A percentile compares a stretch with the other conserved stretches of the same genome.
phyloP scores from a whole-genome alignment of 2,113 vertebrate species.

The Procapra przewalskii region DNA sequence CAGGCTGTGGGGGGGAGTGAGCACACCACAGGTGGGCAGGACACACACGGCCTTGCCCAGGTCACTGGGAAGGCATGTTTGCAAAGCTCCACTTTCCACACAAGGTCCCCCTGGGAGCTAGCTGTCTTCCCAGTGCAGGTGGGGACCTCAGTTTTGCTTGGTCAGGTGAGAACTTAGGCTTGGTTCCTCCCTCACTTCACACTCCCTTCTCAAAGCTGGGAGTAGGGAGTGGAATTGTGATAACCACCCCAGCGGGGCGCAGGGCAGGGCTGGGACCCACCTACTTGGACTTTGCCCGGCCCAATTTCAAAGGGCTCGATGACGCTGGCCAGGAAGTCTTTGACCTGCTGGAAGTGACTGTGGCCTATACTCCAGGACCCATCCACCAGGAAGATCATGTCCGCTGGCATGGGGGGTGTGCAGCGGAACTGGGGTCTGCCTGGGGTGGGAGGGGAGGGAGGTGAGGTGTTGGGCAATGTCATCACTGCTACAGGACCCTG shows the following conservation, averaged over 20 bases:
- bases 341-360: slow-evolving; percentile 90
- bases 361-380: slow-evolving; percentile 96
- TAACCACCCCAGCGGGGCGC: accelerated
- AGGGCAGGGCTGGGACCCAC: slow-evolving; percentile 76
- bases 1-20: neutral
- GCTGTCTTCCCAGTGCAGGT: neutral
- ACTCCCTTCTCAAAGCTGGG: neutral
- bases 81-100: neutral
- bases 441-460: neutral
- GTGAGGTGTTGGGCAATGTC: neutral
- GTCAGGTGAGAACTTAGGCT: neutral
- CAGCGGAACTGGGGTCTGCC: slow-evolving; percentile 83
- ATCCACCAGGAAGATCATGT: slow-evolving; percentile 90
- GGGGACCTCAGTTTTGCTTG: neutral
- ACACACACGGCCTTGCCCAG: neutral
- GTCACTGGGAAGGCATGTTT: neutral
- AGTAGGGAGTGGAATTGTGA: too few species aligned
- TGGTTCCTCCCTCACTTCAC: neutral
- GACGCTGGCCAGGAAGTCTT: slow-evolving; percentile 90
- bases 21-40: neutral
- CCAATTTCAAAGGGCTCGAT: slow-evolving; percentile 88
- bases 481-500: accelerated
- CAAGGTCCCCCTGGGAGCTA: neutral
- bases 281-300: slow-evolving; percentile 87
- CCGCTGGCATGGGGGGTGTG: slow-evolving; percentile 75